These are phyloP conservation scores for Channallabes apus DNA, from an alignment of 2,797 vertebrate species.

Conservation along the genomic window DNA sequence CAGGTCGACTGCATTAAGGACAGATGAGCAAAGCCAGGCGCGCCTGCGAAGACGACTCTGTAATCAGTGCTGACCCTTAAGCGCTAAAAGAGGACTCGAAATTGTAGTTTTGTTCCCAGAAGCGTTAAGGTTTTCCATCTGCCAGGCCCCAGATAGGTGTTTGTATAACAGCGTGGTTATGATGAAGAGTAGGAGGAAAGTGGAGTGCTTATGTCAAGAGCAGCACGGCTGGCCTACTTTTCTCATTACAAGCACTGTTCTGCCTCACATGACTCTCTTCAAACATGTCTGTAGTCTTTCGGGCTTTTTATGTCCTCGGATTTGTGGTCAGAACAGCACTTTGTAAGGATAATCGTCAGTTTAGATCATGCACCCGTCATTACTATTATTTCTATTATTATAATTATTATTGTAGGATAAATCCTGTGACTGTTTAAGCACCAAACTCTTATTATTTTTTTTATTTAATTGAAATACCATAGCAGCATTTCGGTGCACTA, in stretches of 20 bases:
- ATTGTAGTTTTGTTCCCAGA: conserved; percentile 15
- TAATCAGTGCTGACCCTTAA: conserved; percentile 27
- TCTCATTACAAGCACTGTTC: not conserved
- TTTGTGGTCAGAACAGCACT: not conserved
- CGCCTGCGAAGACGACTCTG: not conserved
- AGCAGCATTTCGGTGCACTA: conserved; percentile 12
- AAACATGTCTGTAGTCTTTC: conserved; percentile 4
- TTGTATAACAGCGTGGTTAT: conserved; percentile 18
- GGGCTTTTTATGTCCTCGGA: not conserved
- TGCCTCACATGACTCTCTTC: conserved; percentile 8
- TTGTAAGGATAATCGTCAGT: not conserved
- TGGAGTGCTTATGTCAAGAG: conserved; percentile 51
- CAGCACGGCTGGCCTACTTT: conserved; percentile 13
- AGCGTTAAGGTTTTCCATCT: conserved; percentile 22
- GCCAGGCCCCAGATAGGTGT: conserved; percentile 19
- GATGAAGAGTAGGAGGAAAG: conserved; percentile 75
- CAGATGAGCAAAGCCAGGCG: conserved; percentile 13
- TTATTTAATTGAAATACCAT: not conserved
- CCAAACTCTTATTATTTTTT: too few species aligned
- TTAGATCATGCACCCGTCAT: not conserved
- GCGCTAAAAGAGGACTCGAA: not conserved
- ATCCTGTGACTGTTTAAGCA: not conserved
- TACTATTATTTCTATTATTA: not conserved
- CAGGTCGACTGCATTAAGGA: conserved; percentile 6
- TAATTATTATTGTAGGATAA: not conserved